phyloP scores from a whole-genome alignment of 2,113 vertebrate genomes.

The Scytalopus superciliaris region DNA sequence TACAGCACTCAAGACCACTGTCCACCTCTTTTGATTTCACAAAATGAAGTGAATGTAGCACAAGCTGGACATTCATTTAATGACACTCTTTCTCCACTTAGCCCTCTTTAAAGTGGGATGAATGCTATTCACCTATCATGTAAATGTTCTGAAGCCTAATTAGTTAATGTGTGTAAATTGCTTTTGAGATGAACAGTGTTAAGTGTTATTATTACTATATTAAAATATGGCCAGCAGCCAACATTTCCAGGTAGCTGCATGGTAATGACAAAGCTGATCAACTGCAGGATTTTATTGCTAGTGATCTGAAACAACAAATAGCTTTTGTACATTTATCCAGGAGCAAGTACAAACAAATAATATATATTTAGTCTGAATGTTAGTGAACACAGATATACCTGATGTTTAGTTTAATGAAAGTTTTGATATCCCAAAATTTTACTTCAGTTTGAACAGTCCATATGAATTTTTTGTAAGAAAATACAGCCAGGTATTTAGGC shows the following conservation, averaged over 20 bases:
- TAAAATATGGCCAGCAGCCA: constrained; percentile 64
- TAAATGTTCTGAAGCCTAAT: constrained; percentile 56
- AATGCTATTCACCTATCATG: constrained; percentile 38
- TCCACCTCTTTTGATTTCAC: neutral
- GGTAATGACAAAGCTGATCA: constrained; percentile 48
- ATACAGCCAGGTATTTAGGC: neutral
- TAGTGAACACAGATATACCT: neutral
- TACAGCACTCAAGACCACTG: neutral
- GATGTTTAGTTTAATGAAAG: neutral
- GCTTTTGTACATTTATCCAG: neutral
- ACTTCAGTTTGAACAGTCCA: neutral
- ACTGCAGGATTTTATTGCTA: constrained; percentile 12
- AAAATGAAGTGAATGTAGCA: neutral
- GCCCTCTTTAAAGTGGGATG: neutral
- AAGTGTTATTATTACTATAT: constrained; percentile 63
- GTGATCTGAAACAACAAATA: constrained; percentile 16
- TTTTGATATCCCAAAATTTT: neutral
- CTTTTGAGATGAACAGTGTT: constrained; percentile 58
- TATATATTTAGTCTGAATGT: neutral
- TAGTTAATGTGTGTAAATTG: constrained; percentile 65
- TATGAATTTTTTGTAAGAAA: neutral
- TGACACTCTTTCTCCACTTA: neutral
- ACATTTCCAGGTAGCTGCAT: constrained; percentile 24
- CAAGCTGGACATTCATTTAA: neutral
- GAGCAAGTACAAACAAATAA: neutral